Percentiles rank a stretch among this genome's conserved stretches.
Evolutionary conservation across 2,113 vertebrate species (phyloP).

Genomic region (Ifrita kowaldi): DNA sequence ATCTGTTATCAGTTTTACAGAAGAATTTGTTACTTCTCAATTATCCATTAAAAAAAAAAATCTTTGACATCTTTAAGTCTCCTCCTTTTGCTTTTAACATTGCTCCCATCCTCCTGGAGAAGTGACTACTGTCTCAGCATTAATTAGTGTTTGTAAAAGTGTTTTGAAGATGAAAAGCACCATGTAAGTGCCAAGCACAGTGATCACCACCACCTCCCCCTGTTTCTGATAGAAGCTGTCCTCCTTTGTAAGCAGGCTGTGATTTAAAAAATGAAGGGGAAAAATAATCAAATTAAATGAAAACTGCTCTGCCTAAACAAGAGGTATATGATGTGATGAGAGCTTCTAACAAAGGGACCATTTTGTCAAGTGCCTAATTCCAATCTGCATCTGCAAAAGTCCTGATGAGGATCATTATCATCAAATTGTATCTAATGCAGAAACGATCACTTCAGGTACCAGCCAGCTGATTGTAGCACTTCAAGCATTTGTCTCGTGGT

Average conservation of each 20-base stretch:
- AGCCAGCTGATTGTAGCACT: conserved; percentile 33
- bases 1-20: background rate
- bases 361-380: conserved; percentile 52
- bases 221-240: background rate
- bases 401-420: conserved; percentile 31
- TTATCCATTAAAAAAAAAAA: background rate
- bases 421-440: background rate
- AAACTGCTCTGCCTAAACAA: background rate
- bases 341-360: conserved; percentile 33
- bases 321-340: background rate
- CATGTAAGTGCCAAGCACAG: background rate
- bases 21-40: background rate
- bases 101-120: conserved; percentile 9
- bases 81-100: conserved; percentile 27
- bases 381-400: conserved; percentile 25
- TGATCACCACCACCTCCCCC: conserved; percentile 10
- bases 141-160: conserved; percentile 55
- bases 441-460: background rate
- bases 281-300: conserved; percentile 48
- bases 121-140: conserved; percentile 43
- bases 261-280: conserved; percentile 36
- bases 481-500: background rate
- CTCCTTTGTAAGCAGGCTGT: conserved; percentile 17
- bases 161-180: conserved; percentile 55
- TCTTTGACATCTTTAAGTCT: background rate